Conservation (phyloP, 2,113 vertebrate genomes). For the Nettapus auritus region DNA sequence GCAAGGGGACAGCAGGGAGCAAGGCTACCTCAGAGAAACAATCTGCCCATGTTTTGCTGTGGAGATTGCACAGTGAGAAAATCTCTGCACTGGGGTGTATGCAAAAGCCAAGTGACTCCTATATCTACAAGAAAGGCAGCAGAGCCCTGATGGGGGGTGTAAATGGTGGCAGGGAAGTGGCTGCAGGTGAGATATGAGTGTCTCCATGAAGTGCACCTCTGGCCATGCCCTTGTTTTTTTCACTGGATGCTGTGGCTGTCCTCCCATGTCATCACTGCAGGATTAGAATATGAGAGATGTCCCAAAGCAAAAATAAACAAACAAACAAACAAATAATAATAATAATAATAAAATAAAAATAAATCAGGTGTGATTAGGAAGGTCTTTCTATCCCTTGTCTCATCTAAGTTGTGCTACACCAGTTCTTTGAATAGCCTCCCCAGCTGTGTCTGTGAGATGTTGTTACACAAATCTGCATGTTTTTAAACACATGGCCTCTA, state of each 20-base stretch:
- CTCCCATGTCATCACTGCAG: background rate
- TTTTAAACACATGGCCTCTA: background rate
- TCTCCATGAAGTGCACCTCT: background rate
- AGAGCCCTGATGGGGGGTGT: background rate
- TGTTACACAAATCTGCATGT: background rate
- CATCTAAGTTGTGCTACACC: background rate
- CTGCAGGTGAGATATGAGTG: rapidly evolving
- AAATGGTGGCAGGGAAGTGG: background rate
- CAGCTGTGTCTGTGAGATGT: background rate
- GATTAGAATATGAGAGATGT: background rate
- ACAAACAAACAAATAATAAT: no score
- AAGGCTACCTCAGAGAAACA: background rate
- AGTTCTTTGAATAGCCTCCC: background rate
- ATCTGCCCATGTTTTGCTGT: background rate
- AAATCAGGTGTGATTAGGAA: background rate
- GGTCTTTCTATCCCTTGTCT: background rate
- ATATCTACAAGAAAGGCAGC: background rate
- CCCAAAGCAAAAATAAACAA: background rate
- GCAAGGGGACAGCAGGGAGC: background rate
- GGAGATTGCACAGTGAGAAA: background rate
- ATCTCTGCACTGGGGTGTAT: background rate
- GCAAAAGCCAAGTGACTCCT: background rate
- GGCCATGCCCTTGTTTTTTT: background rate
- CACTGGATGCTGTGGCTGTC: background rate
- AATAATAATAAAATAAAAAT: no score